Conservation (phyloP, 2,113 vertebrate species). For the zebrafish (Danio rerio) region DNA sequence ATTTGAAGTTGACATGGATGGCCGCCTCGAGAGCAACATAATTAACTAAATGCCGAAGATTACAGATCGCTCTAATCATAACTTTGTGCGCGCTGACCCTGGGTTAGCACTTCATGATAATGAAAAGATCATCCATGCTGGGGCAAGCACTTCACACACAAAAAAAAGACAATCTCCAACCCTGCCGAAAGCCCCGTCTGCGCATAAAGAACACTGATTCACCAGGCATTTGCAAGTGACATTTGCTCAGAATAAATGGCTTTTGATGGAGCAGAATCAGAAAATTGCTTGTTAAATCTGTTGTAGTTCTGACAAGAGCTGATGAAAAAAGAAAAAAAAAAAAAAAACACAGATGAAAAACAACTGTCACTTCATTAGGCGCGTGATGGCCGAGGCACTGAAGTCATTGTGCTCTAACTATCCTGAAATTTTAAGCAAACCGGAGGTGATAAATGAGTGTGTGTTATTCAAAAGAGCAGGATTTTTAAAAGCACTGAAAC, state of each 20-base stretch:
- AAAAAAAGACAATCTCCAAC: conserved; percentile 51
- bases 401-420: conserved; percentile 44
- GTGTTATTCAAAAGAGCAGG: conserved; percentile 8
- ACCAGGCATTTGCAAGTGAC: conserved; percentile 71
- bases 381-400: conserved; percentile 41
- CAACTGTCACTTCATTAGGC: conserved; percentile 65
- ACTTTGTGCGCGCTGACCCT: conserved; percentile 56
- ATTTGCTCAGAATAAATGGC: conserved; percentile 65
- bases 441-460: conserved; percentile 37
- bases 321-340: conserved; percentile 42
- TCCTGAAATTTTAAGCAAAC: conserved; percentile 30
- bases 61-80: conserved; percentile 58
- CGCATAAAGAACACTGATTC: conserved; percentile 67
- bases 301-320: conserved; percentile 61
- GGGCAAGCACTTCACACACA: conserved; percentile 54
- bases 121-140: conserved; percentile 56
- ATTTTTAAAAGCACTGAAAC: conserved; percentile 14
- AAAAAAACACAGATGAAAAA: conserved; percentile 58
- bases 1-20: conserved; percentile 32
- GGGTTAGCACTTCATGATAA: conserved; percentile 54
- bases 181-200: conserved; percentile 61
- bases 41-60: conserved; percentile 59
- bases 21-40: conserved; percentile 44
- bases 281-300: conserved; percentile 70
- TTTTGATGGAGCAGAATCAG: conserved; percentile 69